Percentiles rank a stretch among this genome's conserved stretches.
phyloP scores from a whole-genome alignment of 2,113 vertebrate genomes.

The Callithrix jacchus region DNA sequence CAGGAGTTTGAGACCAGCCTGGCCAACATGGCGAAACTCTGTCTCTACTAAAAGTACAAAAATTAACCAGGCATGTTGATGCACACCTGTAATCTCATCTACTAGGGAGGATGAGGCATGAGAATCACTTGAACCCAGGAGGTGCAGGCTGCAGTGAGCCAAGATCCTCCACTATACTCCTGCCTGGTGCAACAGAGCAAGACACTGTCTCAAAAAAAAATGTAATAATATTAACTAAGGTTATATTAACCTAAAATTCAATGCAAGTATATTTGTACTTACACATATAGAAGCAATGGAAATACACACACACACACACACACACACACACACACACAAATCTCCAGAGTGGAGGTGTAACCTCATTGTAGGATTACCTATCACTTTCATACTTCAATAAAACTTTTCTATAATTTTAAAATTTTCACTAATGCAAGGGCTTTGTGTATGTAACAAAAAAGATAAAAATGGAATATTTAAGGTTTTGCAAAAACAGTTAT shows the following conservation, averaged over 20 bases:
- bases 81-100: no score
- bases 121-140: no score
- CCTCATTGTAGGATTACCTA: neutral
- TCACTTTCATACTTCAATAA: neutral
- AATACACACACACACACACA: neutral
- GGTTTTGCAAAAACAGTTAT: neutral
- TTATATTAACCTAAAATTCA: neutral
- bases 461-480: neutral
- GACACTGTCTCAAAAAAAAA: no score
- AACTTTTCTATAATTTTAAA: neutral
- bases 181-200: no score
- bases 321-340: neutral
- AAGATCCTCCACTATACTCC: no score
- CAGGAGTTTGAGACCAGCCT: no score
- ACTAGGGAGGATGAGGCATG: no score
- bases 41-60: no score
- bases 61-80: no score
- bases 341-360: neutral
- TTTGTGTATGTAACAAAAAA: neutral
- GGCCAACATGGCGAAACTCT: no score
- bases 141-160: no score
- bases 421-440: neutral
- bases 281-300: neutral
- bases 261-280: neutral
- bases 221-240: neutral